Evolutionary conservation across 2,888 invertebrate species (phyloP).

Genomic region (Aelia acuminata): DNA sequence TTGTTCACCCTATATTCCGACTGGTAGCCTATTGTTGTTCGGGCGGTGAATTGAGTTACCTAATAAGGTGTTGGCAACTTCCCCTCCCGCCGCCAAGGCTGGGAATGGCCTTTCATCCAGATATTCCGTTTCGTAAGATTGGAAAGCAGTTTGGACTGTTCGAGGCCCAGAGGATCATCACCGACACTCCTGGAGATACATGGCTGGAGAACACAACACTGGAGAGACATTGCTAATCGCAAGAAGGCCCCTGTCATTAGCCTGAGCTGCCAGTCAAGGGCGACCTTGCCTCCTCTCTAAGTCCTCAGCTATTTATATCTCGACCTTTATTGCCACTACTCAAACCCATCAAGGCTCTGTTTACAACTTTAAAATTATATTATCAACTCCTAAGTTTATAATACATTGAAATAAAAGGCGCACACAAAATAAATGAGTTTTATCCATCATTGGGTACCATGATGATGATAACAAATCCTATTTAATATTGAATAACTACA

Average conservation of each 20-base stretch:
- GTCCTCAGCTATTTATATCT: slow-evolving; percentile 5
- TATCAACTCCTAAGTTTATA: background rate
- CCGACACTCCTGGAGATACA: too few relatives aligned
- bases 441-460: too few relatives aligned
- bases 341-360: background rate
- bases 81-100: slow-evolving; percentile 11
- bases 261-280: background rate
- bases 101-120: background rate
- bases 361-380: background rate
- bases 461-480: too few relatives aligned
- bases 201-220: too few relatives aligned
- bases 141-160: background rate
- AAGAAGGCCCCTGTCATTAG: background rate
- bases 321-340: background rate
- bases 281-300: slow-evolving; percentile 18
- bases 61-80: slow-evolving; percentile 6
- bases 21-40: too few relatives aligned
- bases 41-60: background rate
- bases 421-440: background rate
- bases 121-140: slow-evolving; percentile 3
- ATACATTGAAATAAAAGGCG: background rate
- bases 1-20: too few relatives aligned
- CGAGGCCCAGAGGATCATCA: background rate
- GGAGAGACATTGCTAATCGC: background rate
- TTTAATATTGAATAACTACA: too few relatives aligned